Percentiles rank a stretch among this genome's conserved stretches.
Conservation (phyloP, 37 sponge, comb jelly and placozoan genomes). For the Halichondria panicea region DNA sequence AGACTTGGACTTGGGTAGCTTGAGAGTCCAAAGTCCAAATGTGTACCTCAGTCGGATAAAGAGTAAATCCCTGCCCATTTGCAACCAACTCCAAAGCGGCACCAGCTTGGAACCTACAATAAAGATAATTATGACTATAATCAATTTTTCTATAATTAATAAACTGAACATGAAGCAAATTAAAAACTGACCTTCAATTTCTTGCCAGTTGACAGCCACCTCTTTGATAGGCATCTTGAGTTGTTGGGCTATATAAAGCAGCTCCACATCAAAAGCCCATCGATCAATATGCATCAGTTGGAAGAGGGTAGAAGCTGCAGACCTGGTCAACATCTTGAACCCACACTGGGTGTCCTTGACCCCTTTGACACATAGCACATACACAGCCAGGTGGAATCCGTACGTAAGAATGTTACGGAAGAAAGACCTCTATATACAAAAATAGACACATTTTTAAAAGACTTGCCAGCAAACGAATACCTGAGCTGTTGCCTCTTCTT, state of each 20-base stretch:
- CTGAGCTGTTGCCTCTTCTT: constrained; percentile 92
- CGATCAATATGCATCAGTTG: constrained; percentile 84
- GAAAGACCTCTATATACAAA: constrained; percentile 69
- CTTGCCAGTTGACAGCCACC: constrained; percentile 98
- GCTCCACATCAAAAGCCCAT: constrained; percentile 99
- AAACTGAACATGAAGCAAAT: neutral
- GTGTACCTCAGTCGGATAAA: constrained; percentile 86
- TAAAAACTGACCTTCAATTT: constrained; percentile 81
- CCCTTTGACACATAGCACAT: constrained; percentile 84
- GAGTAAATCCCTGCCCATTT: constrained; percentile 95
- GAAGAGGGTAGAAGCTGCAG: constrained; percentile 79
- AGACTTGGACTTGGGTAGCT: neutral
- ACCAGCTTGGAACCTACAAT: constrained; percentile 88
- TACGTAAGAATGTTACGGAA: constrained; percentile 95
- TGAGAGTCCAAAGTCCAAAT: constrained; percentile 79
- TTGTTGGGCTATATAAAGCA: constrained; percentile 88
- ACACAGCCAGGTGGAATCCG: constrained; percentile 92
- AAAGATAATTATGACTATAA: neutral
- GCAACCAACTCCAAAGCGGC: constrained; percentile 91
- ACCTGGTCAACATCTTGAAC: constrained; percentile 92
- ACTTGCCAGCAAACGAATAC: constrained; percentile 10
- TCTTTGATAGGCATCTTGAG: constrained; percentile 87
- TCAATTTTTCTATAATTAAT: neutral
- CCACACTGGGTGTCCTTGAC: constrained; percentile 99
- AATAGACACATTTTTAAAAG: neutral